These are phyloP conservation scores for Myanophis thanlyinensis DNA, from an alignment of 2,113 vertebrate genomes.

Conservation along the genomic window DNA sequence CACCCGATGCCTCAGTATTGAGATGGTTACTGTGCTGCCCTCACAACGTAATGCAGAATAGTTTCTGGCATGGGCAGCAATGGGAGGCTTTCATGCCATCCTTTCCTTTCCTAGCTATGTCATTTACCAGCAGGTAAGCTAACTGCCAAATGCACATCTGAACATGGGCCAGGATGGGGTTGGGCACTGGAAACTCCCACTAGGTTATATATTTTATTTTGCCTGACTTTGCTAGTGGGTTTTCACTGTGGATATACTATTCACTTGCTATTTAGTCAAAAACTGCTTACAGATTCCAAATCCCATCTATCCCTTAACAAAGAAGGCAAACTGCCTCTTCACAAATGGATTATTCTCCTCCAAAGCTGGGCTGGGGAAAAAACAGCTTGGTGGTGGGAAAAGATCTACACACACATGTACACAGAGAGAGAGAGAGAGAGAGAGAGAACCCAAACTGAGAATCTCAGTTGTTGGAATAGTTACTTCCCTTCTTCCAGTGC, in stretches of 20 bases:
- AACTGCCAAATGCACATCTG: background rate
- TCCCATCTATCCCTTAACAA: background rate
- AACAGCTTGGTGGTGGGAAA: background rate
- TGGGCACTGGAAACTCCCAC: background rate
- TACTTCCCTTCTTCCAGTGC: background rate
- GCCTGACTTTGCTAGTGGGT: background rate
- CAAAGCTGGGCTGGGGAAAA: background rate
- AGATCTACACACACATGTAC: background rate
- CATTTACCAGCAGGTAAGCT: background rate
- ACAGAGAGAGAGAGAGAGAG: too few species aligned
- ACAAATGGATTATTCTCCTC: background rate
- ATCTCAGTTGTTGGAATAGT: background rate
- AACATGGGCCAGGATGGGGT: background rate
- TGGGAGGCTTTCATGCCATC: background rate
- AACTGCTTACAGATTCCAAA: background rate
- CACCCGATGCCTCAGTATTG: background rate
- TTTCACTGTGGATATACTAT: background rate
- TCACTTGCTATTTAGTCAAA: background rate
- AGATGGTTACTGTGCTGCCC: background rate
- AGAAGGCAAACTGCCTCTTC: background rate
- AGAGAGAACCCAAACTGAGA: background rate
- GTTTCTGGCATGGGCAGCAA: background rate
- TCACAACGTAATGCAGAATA: background rate
- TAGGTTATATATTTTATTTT: background rate
- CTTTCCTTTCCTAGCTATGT: background rate